Percentiles rank a stretch among this genome's conserved stretches.
These are phyloP conservation scores for Poeciliopsis turneri DNA, from an alignment of 2,797 vertebrate species.

Conservation along the genomic window DNA sequence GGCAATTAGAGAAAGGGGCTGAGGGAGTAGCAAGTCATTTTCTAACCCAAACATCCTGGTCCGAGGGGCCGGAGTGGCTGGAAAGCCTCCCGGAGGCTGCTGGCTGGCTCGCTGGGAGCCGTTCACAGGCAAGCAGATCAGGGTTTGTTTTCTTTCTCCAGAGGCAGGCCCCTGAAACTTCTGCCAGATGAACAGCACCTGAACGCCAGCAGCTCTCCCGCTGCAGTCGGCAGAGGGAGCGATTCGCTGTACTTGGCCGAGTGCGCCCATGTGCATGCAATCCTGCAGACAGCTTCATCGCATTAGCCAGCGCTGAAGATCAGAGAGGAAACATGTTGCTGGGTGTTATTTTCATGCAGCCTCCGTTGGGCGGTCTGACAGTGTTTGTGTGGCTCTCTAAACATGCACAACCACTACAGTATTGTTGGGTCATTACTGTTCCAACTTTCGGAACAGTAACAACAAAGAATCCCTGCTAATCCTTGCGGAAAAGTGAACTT, in stretches of 20 bases:
- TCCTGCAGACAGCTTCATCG: constrained; percentile 54
- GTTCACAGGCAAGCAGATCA: constrained; percentile 71
- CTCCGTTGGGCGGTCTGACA: constrained; percentile 28
- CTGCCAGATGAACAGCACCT: constrained; percentile 83
- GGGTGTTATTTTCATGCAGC: constrained; percentile 26
- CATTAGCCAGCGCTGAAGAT: constrained; percentile 18
- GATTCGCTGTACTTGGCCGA: constrained; percentile 52
- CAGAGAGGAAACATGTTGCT: constrained; percentile 20
- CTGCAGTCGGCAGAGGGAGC: constrained; percentile 64
- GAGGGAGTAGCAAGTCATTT: constrained; percentile 82
- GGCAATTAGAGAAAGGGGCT: constrained; percentile 80
- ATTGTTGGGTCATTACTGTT: constrained; percentile 14
- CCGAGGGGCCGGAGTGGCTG: constrained; percentile 72
- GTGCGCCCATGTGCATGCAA: constrained; percentile 32
- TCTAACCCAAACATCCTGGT: constrained; percentile 86
- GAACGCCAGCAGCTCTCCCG: constrained; percentile 53
- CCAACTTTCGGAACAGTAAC: constrained; percentile 8
- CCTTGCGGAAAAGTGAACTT: constrained; percentile 17
- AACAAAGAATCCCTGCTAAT: constrained; percentile 4
- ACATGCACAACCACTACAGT: constrained; percentile 42
- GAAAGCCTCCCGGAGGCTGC: constrained; percentile 69
- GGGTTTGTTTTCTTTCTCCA: constrained; percentile 80
- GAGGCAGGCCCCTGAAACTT: constrained; percentile 71
- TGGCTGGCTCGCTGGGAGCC: constrained; percentile 65
- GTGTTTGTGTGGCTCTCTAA: constrained; percentile 53